Base-by-base conservation (phyloP, 2,797 vertebrate genomes). In the Champsocephalus gunnari region DNA sequence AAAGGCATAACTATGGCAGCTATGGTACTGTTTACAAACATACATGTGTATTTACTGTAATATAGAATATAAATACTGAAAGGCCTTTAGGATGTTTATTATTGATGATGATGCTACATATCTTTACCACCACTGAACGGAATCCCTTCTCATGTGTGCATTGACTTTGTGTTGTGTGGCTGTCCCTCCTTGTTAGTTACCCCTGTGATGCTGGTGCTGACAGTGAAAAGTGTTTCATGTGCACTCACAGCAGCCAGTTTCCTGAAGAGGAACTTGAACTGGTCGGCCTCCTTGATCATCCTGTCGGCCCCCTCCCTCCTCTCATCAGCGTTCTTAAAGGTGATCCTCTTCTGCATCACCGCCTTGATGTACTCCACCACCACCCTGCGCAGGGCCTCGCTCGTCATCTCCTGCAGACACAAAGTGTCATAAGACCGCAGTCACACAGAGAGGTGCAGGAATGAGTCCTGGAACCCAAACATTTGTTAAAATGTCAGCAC, bases 321-420 rank as follows among this genome's bases (percentile, higher is more conserved):
- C 90, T 99, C 98, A 4, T 99, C 98, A 0, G 97, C 95, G 0
- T 94, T 96, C 75, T 94, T 97, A 85, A 99, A 99, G 45, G 96
- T 96, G 77, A 99, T 97, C 32, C 97, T 96, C 87, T 97, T 99
- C 84, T 97, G 95, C 96, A 99, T 96, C 79, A 99, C 94, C 0
- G 98, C 97, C 81, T 96, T 96, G 48, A 99, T 95, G 89, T 99
- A 99, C 77, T 99, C 98, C 48, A 98, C 95, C 86, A 99, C 97
- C 58, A 98, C 97, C 1, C 97, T 92, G 55, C 97, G 95, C 73
- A 98, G 95, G 0, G 98, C 98, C 85, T 99, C 96, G 0, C 93
- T 75, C 0, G 96, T 99, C 97, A 99, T 98, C 83, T 96, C 94
- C 98, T 99, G 78, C n/a, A 49, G 49, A 70, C 41, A 2, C n/a